Evolutionary conservation across 2,888 invertebrate species (phyloP).

Genomic region (Gymnosoma rotundatum): DNA sequence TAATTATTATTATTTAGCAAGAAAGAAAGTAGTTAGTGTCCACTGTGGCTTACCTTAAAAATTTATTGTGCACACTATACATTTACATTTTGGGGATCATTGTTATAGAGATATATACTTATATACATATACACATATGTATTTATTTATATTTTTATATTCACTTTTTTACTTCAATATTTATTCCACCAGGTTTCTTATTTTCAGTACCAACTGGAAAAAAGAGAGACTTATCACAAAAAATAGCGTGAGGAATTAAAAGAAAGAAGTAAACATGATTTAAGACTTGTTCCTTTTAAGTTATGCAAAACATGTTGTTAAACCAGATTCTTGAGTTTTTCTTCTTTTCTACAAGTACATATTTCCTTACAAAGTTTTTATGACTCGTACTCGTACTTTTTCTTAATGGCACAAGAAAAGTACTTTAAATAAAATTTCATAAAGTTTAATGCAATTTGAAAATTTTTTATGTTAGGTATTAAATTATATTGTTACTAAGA

Average conservation of each 20-base stretch:
- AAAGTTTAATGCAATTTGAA: slow-evolving; percentile 28
- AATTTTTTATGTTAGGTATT: too few relatives aligned
- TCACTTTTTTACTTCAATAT: slow-evolving; percentile 24
- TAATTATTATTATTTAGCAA: too few relatives aligned
- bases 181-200: slow-evolving; percentile 45
- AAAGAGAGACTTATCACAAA: slow-evolving; percentile 5
- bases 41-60: slow-evolving; percentile 32
- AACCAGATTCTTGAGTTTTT: slow-evolving; percentile 64
- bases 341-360: slow-evolving; percentile 8
- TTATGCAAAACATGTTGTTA: slow-evolving; percentile 71
- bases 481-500: too few relatives aligned
- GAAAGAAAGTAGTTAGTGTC: neutral
- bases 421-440: slow-evolving; percentile 28
- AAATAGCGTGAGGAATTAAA: neutral
- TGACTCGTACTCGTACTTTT: slow-evolving; percentile 11
- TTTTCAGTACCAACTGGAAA: slow-evolving; percentile 46
- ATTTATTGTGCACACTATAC: slow-evolving; percentile 33
- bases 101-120: slow-evolving; percentile 51
- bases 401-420: slow-evolving; percentile 7
- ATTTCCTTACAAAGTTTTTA: slow-evolving; percentile 15
- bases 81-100: slow-evolving; percentile 65
- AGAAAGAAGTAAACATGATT: slow-evolving; percentile 65
- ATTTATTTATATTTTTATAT: neutral
- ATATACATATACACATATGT: too few relatives aligned
- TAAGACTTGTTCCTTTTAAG: slow-evolving; percentile 70